Evolutionary conservation across 2,888 invertebrate species (phyloP).

Genomic region (Ophion costatus): DNA sequence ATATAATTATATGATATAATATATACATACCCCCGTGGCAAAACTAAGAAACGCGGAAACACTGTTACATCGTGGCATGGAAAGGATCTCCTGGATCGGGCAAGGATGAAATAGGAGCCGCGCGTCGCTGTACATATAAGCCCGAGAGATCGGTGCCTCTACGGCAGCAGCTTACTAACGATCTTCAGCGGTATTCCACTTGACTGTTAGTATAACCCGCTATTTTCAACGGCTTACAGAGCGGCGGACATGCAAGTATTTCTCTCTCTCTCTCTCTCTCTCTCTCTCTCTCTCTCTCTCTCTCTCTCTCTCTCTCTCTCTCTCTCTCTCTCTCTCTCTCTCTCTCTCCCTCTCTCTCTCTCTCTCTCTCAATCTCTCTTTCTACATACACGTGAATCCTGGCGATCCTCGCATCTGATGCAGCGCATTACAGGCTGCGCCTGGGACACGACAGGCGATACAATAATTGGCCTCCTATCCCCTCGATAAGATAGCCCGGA

Average conservation of each 20-base stretch:
- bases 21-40: conserved; percentile 57
- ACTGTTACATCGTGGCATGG: conserved; percentile 46
- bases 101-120: conserved; percentile 73
- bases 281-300: conserved; percentile 42
- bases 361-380: conserved; percentile 18
- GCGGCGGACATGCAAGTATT: conserved; percentile 48
- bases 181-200: conserved; percentile 62
- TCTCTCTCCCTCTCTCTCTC: conserved; percentile 40
- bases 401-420: conserved; percentile 43
- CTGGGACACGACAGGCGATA: conserved; percentile 36
- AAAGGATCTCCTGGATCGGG: conserved; percentile 62
- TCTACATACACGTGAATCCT: conserved; percentile 40
- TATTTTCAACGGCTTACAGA: conserved; percentile 43
- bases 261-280: conserved; percentile 22
- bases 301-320: conserved; percentile 27
- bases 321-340: conserved; percentile 39
- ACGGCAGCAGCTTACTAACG: conserved; percentile 61
- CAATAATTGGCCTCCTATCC: conserved; percentile 56
- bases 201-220: conserved; percentile 33
- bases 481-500: conserved; percentile 22
- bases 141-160: conserved; percentile 53
- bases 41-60: conserved; percentile 75
- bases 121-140: conserved; percentile 67
- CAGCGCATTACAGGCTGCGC: conserved; percentile 21
- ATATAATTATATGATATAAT: conserved; percentile 19